Base-by-base conservation (phyloP, 2,797 vertebrate species). In the Coreius guichenoti region DNA sequence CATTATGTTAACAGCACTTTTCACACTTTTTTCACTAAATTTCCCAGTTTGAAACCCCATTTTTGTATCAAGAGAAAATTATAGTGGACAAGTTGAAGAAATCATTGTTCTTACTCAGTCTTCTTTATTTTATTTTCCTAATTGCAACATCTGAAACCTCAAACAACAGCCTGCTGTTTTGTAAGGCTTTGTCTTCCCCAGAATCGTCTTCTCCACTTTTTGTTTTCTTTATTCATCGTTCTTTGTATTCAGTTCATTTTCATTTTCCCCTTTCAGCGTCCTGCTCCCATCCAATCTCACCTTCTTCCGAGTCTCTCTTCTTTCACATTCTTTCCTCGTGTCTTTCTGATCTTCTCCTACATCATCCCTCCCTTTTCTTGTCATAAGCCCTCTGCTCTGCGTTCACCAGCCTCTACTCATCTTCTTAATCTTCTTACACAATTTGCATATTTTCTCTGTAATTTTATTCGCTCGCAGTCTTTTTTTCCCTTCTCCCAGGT, bases 391-490 rank as follows among this genome's bases (percentile, higher is more conserved):
- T 86, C 89, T 83, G 82, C 85, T 84, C 89, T 73, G 84, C 90
- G 65, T 79, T 88, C 86, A 87, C 80, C 88, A 90, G 85, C 89
- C 80, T 77, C 84, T 51, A 87, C 92, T 93, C 90, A 93, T 94
- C 93, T 93, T 92, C 92, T 90, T 95, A 94, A 94, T 94, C 94
- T 95, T 93, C 93, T 94, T 94, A 93, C 91, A 79, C 91, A 81
- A 93, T 95, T 94, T 94, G 91, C 94, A 95, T 95, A 94, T 93
- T 92, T 92, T 91, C 87, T 81, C 92, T 89, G 89, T 92, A 92
- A 94, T 93, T 93, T 95, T 84, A 90, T 90, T 90, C 88, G 3
- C 70, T 72, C 36, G 11, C 81, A 76, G 74, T 83, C 61, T 87
- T 89, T 83, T 81, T 43, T 83, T 87, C 89, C 92, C 80, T 88